Base-by-base conservation (phyloP, 2,797 vertebrate species). In the Melopsittacus undulatus region DNA sequence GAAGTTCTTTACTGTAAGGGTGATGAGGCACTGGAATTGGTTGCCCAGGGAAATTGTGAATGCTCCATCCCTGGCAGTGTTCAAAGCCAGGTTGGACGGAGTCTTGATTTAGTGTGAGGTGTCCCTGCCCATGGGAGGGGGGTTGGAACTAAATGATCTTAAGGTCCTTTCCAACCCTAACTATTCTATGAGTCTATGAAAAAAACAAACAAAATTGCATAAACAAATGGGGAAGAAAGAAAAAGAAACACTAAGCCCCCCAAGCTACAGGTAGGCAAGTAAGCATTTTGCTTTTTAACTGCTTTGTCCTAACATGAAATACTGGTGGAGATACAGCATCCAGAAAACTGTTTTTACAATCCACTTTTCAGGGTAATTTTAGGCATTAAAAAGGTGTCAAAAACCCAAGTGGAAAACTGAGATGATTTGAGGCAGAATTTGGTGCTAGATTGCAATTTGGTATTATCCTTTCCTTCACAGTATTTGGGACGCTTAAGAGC, bases 161-260 rank as follows among this genome's bases (percentile, higher is more conserved):
- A 36, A 36, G 36, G 36, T 36, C 36, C 36, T 36, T 36, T 36
- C 36, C 36, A 36, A 36, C 36, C 36, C 36, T 36, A 36, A 36
- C 36, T 36, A 36, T 36, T 36, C 36, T 36, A 36, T 36, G 36
- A 36, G 36, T 36, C 36, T 36, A 36, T 36, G 36, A 36, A 36
- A 36, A 36, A 36, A 36, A 36, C 36, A 36, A 36, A 36, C 36
- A 36, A 19, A 5, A 66, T 12, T 30, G 20, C 79, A 63, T 13
- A 36, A 88, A 36, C 5, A 59, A 81, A 38, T 10, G 0, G 13
- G 9, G 36, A 21, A 17, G 13, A n/a, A 12, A 8, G 23, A 9
- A 4, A 36, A 20, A 6, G 2, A 7, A 13, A 27, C 7, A 27
- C 11, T 3, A 21, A 9, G 34, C 78, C 13, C 9, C 5, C 2